phyloP scores from a whole-genome alignment of 2,888 invertebrate genomes.

The Plagiodera versicolora region DNA sequence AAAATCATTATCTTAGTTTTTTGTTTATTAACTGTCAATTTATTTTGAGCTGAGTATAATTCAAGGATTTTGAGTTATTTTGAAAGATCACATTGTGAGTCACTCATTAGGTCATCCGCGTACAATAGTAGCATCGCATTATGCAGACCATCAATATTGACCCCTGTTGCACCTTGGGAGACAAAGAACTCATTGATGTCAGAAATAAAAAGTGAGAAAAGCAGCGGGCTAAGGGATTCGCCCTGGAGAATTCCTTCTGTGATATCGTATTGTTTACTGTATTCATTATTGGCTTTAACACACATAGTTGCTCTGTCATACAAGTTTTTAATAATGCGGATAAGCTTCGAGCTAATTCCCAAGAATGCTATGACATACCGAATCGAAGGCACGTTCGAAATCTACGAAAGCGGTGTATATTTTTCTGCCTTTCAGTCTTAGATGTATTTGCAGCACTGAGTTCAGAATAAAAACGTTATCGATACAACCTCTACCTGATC shows the following conservation, averaged over 20 bases:
- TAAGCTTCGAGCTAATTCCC: background rate
- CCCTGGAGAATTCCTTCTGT: background rate
- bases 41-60: background rate
- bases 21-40: background rate
- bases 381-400: background rate
- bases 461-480: background rate
- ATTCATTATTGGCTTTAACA: background rate
- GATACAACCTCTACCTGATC: background rate
- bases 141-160: background rate
- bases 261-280: conserved; percentile 4
- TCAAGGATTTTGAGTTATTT: conserved; percentile 7
- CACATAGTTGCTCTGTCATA: background rate
- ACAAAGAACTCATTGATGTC: conserved; percentile 2
- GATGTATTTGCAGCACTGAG: background rate
- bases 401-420: background rate
- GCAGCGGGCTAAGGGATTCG: conserved; percentile 1
- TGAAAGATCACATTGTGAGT: conserved; percentile 4
- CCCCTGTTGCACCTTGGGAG: background rate
- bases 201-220: conserved; percentile 12
- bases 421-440: background rate
- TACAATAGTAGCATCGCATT: background rate
- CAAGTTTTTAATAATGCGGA: background rate
- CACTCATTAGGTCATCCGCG: conserved; percentile 9
- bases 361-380: background rate
- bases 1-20: background rate